Base-by-base conservation (phyloP, 2,797 vertebrate genomes). In the Graptemys geographica region DNA sequence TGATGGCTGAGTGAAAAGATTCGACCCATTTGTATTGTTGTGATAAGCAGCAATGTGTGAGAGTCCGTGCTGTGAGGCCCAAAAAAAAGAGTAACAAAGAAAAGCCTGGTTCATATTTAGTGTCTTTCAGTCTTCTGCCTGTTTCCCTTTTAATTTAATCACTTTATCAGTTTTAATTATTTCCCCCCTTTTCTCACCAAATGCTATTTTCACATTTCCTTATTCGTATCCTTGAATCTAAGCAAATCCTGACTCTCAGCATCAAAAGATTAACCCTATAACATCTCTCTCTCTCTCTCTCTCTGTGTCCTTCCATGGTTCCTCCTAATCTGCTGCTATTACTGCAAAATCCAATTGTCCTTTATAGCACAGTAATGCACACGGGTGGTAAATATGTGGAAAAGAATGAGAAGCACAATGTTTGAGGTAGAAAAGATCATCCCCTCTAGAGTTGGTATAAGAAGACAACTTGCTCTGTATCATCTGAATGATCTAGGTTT, bases 321-420 rank as follows among this genome's bases (percentile, higher is more conserved):
- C 55, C 25, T 94, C 65, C 78, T 87, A 93, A 94, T 44, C 62
- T 82, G 91, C 81, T 82, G 41, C 87, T 93, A 78, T 33, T 52
- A 3, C 62, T 81, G 82, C 57, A 52, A 96, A 93, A 94, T 49
- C 9, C 37, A 52, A 87, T 95, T 96, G 96, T 96, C 93, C 90
- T 84, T 82, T 88, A 87, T 89, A 49, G 59, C 86, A 84, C 86
- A 51, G 21, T 90, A 91, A 88, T 93, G 86, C 57, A 2, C 0
- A 8, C 8, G 27, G 74, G 3, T 33, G n/a, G 12, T 65, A 78
- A n/a, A 90, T 28, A 3, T 83, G 87, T 96, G 81, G 31, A 51
- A n/a, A 91, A 85, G 84, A 80, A 19, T 0, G 28, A 87, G 84
- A 87, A 93, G 25, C 83, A 51, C 1, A 0, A 23, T 18, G 21